Evolutionary conservation across 2,113 vertebrate genomes (phyloP).

Genomic region (Ia io): DNA sequence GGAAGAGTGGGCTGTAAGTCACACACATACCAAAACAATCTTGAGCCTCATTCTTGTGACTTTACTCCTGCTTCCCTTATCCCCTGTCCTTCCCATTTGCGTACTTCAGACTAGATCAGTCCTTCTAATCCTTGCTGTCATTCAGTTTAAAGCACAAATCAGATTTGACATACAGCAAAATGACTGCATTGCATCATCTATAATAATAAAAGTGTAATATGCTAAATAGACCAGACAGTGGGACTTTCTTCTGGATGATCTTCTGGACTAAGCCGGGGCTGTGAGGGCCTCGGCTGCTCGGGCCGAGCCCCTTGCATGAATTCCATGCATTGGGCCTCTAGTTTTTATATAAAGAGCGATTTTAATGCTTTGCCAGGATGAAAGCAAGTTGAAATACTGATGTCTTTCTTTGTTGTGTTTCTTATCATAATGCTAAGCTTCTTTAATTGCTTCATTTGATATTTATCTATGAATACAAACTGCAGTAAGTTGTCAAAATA

Average conservation of each 20-base stretch:
- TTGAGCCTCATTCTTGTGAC: not conserved
- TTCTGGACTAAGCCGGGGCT: no score
- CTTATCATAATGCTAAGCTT: not conserved
- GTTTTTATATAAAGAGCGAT: constrained; percentile 19
- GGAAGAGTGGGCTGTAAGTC: not conserved
- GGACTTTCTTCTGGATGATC: no score
- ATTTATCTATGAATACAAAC: not conserved
- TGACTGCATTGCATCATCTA: not conserved
- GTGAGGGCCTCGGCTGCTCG: no score
- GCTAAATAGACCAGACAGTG: no score
- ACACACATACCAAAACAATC: not conserved
- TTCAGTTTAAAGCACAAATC: constrained; percentile 26
- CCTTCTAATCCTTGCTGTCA: not conserved
- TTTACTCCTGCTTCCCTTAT: not conserved
- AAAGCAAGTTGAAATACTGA: constrained; percentile 23
- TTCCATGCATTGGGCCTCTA: no score
- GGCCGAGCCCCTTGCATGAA: no score
- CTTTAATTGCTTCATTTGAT: not conserved
- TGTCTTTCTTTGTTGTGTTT: not conserved
- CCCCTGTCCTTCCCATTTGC: not conserved
- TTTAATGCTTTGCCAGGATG: not conserved
- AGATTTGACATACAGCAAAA: constrained; percentile 3
- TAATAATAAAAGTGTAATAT: no score
- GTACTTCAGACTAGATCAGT: not conserved
- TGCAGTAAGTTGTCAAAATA: not conserved